phyloP scores from a whole-genome alignment of 2,888 invertebrate genomes.

The Dasysyrphus tricinctus region DNA sequence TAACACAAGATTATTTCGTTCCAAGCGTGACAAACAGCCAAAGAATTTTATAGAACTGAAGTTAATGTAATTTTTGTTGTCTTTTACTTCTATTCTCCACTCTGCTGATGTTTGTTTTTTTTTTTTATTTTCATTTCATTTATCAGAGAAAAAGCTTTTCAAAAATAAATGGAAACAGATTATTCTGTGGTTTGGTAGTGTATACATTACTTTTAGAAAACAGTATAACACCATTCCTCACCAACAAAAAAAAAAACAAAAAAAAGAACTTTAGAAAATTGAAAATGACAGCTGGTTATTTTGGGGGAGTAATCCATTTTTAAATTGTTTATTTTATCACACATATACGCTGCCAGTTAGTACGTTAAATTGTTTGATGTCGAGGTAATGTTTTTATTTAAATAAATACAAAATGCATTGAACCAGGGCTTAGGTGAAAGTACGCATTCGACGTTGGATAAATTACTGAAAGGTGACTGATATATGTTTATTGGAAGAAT shows the following conservation, averaged over 20 bases:
- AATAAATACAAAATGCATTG: neutral
- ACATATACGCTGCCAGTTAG: neutral
- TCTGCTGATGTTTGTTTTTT: neutral
- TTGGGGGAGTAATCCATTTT: slow-evolving; percentile 10
- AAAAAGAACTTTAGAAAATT: slow-evolving; percentile 30
- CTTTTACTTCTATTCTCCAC: neutral
- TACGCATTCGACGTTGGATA: neutral
- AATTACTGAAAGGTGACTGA: neutral
- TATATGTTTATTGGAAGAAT: no score
- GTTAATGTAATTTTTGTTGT: neutral
- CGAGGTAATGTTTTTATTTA: neutral
- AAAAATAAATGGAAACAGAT: slow-evolving; percentile 52
- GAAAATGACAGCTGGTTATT: slow-evolving; percentile 23
- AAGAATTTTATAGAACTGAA: slow-evolving; percentile 60
- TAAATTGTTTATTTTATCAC: slow-evolving; percentile 20
- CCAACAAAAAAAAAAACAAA: neutral
- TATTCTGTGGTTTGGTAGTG: slow-evolving; percentile 33
- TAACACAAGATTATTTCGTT: slow-evolving; percentile 69
- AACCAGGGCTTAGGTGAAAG: neutral
- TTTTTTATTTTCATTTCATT: neutral
- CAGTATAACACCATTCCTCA: neutral
- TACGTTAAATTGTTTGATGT: neutral
- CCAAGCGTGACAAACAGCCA: slow-evolving; percentile 70
- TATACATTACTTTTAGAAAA: slow-evolving; percentile 36
- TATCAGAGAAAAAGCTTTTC: neutral